Base-by-base conservation (phyloP, 2,113 vertebrate species). In the Odontophorus gujanensis region DNA sequence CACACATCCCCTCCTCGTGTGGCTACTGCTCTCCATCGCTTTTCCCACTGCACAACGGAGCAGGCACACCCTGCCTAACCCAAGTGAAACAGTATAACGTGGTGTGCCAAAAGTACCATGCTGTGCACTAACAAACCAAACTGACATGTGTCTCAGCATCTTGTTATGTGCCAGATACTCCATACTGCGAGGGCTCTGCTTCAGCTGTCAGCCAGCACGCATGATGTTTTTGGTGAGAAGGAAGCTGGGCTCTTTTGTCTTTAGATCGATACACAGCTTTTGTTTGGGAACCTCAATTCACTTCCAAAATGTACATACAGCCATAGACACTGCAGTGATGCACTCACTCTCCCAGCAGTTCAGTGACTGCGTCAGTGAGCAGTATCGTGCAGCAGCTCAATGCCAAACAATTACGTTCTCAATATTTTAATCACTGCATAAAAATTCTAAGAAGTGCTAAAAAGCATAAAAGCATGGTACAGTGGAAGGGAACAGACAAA, bases 181-280 rank as follows among this genome's bases (percentile, higher is more conserved):
- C 71, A 4, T n/a, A 24, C 24, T 1, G 0, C 26, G 53, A 66
- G 63, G 32, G 66, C 40, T 63, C 13, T 1, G 2, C 58, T 50
- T 40, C 75, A 76, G 45, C 79, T 80, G 79, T 69, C 95, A 91
- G 26, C 58, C 75, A 79, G 43, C 26, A 61, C 32, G 14, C 13
- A 7, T 10, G 32, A 67, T 14, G 28, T 55, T 36, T 36, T 53
- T 38, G 77, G 5, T 4, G 40, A 87, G 42, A 80, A 83, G 38
- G 72, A 85, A 90, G 4, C 24, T 45, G 16, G 2, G 71, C 32
- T 3, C 19, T 71, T 71, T 43, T 86, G 8, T 71, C 90, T 85
- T 92, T 68, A 86, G 28, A 68, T 38, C 50, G 21, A 16, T 67
- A 21, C 28, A 21, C 59, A 50, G 55, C 59, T 93, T 90, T 75